These are phyloP conservation scores for Julus scanicus DNA, from an alignment of 2,888 invertebrate genomes.

Conservation along the genomic window DNA sequence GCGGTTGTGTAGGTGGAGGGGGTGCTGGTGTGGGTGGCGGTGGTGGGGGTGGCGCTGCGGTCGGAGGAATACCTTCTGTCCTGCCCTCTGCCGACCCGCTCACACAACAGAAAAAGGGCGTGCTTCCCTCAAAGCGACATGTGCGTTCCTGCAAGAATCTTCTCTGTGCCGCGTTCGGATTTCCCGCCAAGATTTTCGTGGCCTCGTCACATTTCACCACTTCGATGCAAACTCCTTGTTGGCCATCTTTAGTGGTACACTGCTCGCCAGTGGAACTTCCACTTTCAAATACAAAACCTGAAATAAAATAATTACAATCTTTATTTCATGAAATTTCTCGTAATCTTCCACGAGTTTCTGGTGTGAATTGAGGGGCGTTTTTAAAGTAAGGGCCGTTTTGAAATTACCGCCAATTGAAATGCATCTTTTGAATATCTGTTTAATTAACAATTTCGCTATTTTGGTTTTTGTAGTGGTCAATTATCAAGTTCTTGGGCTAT, in stretches of 20 bases:
- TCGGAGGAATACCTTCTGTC: neutral
- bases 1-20: neutral
- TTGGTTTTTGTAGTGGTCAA: too few relatives aligned
- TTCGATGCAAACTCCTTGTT: constrained; percentile 50
- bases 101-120: constrained; percentile 53
- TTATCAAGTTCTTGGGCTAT: too few relatives aligned
- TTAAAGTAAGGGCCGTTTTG: too few relatives aligned
- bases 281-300: constrained; percentile 50
- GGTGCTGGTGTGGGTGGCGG: neutral
- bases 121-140: constrained; percentile 49
- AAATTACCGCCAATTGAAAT: too few relatives aligned
- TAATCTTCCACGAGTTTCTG: too few relatives aligned
- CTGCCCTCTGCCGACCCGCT: neutral
- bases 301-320: neutral
- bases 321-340: too few relatives aligned
- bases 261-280: neutral
- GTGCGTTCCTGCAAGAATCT: constrained; percentile 49
- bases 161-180: constrained; percentile 8
- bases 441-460: too few relatives aligned
- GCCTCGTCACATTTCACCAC: constrained; percentile 52
- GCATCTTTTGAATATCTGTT: too few relatives aligned
- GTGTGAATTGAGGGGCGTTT: too few relatives aligned
- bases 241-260: constrained; percentile 45
- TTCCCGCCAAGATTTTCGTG: constrained; percentile 32
- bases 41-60: too few relatives aligned